Conservation (phyloP, 2,797 vertebrate species). For the Schizopygopsis malacanthus region DNA sequence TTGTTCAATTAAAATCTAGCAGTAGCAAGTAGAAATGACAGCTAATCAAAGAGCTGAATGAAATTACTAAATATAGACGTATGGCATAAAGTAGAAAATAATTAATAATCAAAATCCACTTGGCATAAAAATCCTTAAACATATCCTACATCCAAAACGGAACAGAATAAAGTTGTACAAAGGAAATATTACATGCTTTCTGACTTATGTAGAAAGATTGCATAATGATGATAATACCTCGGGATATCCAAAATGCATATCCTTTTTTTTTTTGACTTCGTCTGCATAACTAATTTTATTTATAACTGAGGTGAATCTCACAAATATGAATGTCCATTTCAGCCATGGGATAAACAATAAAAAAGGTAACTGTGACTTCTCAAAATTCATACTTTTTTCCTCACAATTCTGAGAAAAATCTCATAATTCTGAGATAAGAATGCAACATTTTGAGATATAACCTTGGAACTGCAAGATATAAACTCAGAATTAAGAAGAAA, state of each 20-base stretch:
- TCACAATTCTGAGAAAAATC: background rate
- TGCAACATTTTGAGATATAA: too few species aligned
- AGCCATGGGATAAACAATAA: background rate
- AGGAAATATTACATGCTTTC: slow-evolving; percentile 33
- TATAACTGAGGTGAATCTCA: background rate
- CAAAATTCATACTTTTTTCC: background rate
- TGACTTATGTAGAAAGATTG: slow-evolving; percentile 60
- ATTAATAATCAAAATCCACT: slow-evolving; percentile 40
- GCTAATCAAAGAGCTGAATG: slow-evolving; percentile 29
- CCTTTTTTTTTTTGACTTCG: slow-evolving; percentile 29
- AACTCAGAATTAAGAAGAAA: background rate
- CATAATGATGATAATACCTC: slow-evolving; percentile 63
- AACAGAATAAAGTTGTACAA: slow-evolving; percentile 19
- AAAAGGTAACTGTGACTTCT: background rate
- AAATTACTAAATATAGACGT: slow-evolving; percentile 23
- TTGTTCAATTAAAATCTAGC: background rate
- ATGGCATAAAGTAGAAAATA: slow-evolving; percentile 45
- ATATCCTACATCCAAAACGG: slow-evolving; percentile 38
- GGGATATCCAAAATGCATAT: slow-evolving; percentile 62
- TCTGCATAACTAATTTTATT: slow-evolving; percentile 7
- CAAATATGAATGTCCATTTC: background rate
- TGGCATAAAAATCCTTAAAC: slow-evolving; percentile 38
- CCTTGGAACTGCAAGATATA: too few species aligned
- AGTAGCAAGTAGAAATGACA: slow-evolving; percentile 42
- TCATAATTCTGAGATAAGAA: too few species aligned